Percentiles rank a stretch among this genome's conserved stretches.
phyloP scores from a whole-genome alignment of 2,888 invertebrate genomes.

The Athalia rosae region DNA sequence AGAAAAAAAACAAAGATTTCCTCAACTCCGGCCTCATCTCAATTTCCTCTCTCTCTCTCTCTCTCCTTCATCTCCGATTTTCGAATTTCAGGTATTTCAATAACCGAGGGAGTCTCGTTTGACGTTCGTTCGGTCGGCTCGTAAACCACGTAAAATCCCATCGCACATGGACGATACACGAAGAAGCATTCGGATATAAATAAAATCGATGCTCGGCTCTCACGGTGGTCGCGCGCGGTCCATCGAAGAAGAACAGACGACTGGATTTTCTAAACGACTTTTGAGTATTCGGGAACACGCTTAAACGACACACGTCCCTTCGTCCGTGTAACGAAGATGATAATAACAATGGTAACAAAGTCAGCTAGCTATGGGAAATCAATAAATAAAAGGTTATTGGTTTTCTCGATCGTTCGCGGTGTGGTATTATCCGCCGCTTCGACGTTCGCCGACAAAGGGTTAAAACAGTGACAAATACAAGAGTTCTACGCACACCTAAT shows the following conservation, averaged over 20 bases:
- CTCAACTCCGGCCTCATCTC: neutral
- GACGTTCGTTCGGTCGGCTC: no score
- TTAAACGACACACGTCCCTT: no score
- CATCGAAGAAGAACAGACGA: no score
- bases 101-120: no score
- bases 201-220: conserved; percentile 9
- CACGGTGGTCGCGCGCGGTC: conserved; percentile 30
- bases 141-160: no score
- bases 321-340: no score
- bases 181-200: no score
- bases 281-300: neutral
- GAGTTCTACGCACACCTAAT: conserved; percentile 62
- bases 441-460: conserved; percentile 55
- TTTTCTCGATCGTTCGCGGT: conserved; percentile 18
- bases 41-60: neutral
- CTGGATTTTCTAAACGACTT: neutral
- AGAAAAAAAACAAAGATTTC: no score
- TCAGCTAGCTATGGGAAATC: neutral
- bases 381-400: conserved; percentile 39
- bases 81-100: neutral
- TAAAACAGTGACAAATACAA: conserved; percentile 64
- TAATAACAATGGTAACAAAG: no score
- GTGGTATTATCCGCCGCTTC: conserved; percentile 26
- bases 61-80: neutral
- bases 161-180: no score